These are phyloP conservation scores for Caenorhabditis japonica DNA, from an alignment of 2,888 invertebrate species.

Conservation along the genomic window DNA sequence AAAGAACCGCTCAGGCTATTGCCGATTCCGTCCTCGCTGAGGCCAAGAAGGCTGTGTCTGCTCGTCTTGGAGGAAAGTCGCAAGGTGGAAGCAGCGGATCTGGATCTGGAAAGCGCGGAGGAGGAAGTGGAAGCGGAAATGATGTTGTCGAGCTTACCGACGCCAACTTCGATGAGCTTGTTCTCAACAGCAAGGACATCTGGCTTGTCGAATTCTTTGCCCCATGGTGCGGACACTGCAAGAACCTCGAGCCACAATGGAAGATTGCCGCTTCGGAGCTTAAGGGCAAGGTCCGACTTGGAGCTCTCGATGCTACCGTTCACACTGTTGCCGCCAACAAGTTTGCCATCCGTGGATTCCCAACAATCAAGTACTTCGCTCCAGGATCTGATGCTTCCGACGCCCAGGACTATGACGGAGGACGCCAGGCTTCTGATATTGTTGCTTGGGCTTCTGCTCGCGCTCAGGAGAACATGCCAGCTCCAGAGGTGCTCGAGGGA, in stretches of 20 bases:
- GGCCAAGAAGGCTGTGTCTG: slow-evolving; percentile 81
- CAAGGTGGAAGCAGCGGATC: slow-evolving; percentile 54
- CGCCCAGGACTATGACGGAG: slow-evolving; percentile 90
- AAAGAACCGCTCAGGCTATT: slow-evolving; percentile 87
- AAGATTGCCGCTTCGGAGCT: slow-evolving; percentile 92
- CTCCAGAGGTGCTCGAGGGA: slow-evolving; percentile 90
- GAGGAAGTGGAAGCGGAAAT: slow-evolving; percentile 66
- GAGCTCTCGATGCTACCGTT: slow-evolving; percentile 94
- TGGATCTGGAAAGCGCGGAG: slow-evolving; percentile 53
- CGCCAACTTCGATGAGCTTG: slow-evolving; percentile 91
- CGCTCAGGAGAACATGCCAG: slow-evolving; percentile 86
- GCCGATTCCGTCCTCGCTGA: slow-evolving; percentile 89
- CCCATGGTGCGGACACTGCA: slow-evolving; percentile 91
- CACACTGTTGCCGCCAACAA: slow-evolving; percentile 87
- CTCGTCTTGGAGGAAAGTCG: slow-evolving; percentile 70
- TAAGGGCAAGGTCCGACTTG: slow-evolving; percentile 89
- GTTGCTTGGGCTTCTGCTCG: slow-evolving; percentile 85
- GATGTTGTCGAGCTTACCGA: slow-evolving; percentile 93
- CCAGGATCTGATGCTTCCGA: slow-evolving; percentile 81
- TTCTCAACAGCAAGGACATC: slow-evolving; percentile 91
- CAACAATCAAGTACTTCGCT: slow-evolving; percentile 87
- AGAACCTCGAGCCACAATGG: slow-evolving; percentile 96
- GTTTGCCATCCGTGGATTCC: slow-evolving; percentile 91
- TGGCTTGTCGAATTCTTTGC: slow-evolving; percentile 99
- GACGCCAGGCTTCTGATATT: slow-evolving; percentile 89